Base-by-base conservation (phyloP, 2,113 vertebrate genomes). In the Saccopteryx leptura region DNA sequence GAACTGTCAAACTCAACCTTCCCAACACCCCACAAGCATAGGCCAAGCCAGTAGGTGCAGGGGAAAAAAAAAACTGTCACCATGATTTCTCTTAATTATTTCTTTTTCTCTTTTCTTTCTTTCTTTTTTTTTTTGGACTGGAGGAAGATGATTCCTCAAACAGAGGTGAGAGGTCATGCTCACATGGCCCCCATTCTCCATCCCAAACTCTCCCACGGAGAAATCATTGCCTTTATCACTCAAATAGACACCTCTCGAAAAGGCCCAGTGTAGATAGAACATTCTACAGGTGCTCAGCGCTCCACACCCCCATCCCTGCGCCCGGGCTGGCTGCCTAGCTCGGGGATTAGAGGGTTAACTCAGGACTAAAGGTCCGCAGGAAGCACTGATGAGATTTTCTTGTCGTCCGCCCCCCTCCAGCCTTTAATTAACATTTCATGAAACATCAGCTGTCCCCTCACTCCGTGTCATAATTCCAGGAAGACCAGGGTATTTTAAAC, bases 401-500 rank as follows among this genome's bases (percentile, higher is more conserved):
- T 48, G 39, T 39, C 39, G 39, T 39, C 39, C 23, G 10, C 11
- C 5, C 52, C 52, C 13, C 58, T 78, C 54, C 11, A 63, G 31
- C 28, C 66, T 90, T 71, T 80, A 56, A 66, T 94, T 58, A 86
- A 86, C 10, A 21, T 18, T 65, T 93, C 26, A 11, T 24, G 54
- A 86, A 80, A 68, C 39, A 58, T 68, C n/a, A 10, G 31, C 60
- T 33, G 48, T 26, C 33, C 33, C 48, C 84, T 81, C 8, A 80
- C 48, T 61, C 84, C 28, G 31, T 39, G 65, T 68, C 68, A 93
- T 50, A 69, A 72, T 56, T 84, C 84, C 50, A 61, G 76, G 39
- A 33, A 60, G 48, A 86, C 76, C n/a, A n/a, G 50, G 12, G 13
- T 65, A 65, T 68, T 92, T 88, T 93, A n/a, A 94, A 82, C 60